Base-by-base conservation (phyloP, 2,888 invertebrate genomes). In the Volucella inanis region DNA sequence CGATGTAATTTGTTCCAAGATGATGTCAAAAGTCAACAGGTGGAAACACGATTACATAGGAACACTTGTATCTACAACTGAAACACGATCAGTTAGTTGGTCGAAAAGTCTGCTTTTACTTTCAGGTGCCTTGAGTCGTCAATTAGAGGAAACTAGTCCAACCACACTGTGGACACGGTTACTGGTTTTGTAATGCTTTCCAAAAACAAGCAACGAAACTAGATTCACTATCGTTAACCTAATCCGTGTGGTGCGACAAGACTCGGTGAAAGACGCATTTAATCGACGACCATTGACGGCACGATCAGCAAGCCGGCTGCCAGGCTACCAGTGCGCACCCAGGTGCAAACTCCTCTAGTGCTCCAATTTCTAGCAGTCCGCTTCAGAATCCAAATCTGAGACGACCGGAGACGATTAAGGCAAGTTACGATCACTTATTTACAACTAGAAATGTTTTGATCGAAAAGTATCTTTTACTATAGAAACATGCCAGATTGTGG, bases 211-310 rank as follows among this genome's bases (percentile, higher is more conserved):
- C 45, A 45, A 61, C 61, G 12, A 72, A 52, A 38, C 62, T 54
- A 74, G 62, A 74, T 74, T 74, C 62, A 74, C 72, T 74, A 74
- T 74, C 72, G 45, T 74, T 74, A 47, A 38, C 71, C 72, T 68
- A 68, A 55, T 68, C 55, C 11, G n/a, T 11, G 54, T 50, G 64
- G 31, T 39, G 67, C 54, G 41, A 4, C 39, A 64, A 41, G 41
- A 54, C 45, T 22, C 3, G 45, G 14, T 22, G 14, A 43, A 65
- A 39, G 15, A 54, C 67, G 67, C 22, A 22, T 41, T 15, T 38
- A 41, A 41, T 57, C 14, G 11, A 12, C 38, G n/a, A 10, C 8
- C n/a, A 31, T 31, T 31, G 31, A 31, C 31, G 31, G 31, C 31
- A 31, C 1, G 31, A 31, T 31, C 31, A 31, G 31, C 31, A 31